Evolutionary conservation across 2,797 vertebrate genomes (phyloP).

Genomic region (Linurgus olivaceus): DNA sequence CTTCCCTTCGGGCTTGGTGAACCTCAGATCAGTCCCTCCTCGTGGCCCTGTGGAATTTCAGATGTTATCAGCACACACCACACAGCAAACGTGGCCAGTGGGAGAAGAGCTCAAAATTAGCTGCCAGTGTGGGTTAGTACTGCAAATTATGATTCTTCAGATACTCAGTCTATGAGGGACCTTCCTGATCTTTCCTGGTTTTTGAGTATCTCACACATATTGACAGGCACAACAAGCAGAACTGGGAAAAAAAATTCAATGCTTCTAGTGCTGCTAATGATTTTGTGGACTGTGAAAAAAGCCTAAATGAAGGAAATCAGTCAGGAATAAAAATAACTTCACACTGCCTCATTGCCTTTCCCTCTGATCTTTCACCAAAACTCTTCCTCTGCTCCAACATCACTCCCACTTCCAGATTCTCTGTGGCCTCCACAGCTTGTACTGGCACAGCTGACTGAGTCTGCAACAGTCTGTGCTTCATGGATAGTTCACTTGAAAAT

Average conservation of each 20-base stretch:
- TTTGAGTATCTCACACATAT: background rate
- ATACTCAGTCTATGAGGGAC: background rate
- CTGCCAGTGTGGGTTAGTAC: background rate
- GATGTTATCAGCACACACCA: background rate
- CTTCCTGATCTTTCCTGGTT: background rate
- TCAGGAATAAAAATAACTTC: slow-evolving; percentile 32
- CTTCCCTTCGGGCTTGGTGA: background rate
- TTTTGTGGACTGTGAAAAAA: background rate
- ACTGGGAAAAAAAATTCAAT: background rate
- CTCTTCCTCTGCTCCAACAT: background rate
- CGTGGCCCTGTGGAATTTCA: background rate
- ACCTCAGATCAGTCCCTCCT: background rate
- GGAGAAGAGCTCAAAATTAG: background rate
- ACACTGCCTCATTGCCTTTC: background rate
- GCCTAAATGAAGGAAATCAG: background rate
- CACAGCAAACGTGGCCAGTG: background rate
- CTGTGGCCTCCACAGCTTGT: background rate
- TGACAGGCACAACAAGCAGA: background rate
- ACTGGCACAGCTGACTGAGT: background rate
- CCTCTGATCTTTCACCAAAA: slow-evolving; percentile 4
- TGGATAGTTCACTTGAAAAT: background rate
- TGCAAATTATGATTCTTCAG: background rate
- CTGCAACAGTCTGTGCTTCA: background rate
- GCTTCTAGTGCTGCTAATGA: background rate
- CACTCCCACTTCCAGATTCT: background rate